A percentile compares a stretch with the other conserved stretches of the same genome.
Evolutionary conservation across 2,888 invertebrate genomes (phyloP).

Genomic region (Lydus trimaculatus): DNA sequence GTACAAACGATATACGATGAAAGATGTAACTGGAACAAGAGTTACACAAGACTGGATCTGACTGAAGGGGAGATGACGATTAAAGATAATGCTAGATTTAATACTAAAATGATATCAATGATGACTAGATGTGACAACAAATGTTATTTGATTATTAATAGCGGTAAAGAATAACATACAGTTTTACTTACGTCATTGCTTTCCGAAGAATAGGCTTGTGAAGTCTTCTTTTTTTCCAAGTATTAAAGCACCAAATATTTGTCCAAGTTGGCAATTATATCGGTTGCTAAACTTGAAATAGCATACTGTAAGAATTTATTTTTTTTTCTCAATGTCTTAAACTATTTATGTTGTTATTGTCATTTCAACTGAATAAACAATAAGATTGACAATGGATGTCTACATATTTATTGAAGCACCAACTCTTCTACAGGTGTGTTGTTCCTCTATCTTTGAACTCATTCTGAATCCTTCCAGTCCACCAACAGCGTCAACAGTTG

Average conservation of each 20-base stretch:
- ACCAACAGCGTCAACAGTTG: constrained; percentile 51
- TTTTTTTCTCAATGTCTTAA: background rate
- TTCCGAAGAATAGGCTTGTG: too few species aligned
- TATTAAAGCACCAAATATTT: too few species aligned
- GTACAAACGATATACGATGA: background rate
- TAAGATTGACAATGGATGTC: constrained; percentile 1
- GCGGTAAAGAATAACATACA: background rate
- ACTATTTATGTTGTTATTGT: background rate
- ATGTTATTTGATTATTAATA: background rate
- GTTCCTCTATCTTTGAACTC: constrained; percentile 19
- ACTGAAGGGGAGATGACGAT: background rate
- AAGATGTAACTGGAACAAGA: constrained; percentile 8
- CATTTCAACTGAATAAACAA: constrained; percentile 14
- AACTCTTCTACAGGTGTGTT: constrained; percentile 42
- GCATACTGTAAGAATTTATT: too few species aligned
- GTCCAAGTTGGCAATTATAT: too few species aligned
- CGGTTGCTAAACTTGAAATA: too few species aligned
- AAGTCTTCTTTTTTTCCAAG: too few species aligned
- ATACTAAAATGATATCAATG: background rate
- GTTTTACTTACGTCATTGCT: background rate
- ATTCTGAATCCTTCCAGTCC: constrained; percentile 42
- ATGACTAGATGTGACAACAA: background rate
- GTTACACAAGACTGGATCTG: constrained; percentile 27
- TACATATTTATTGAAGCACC: constrained; percentile 27
- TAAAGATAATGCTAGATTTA: constrained; percentile 6